Base-by-base conservation (phyloP, 2,797 vertebrate species). In the Enteromius paludinosus region DNA sequence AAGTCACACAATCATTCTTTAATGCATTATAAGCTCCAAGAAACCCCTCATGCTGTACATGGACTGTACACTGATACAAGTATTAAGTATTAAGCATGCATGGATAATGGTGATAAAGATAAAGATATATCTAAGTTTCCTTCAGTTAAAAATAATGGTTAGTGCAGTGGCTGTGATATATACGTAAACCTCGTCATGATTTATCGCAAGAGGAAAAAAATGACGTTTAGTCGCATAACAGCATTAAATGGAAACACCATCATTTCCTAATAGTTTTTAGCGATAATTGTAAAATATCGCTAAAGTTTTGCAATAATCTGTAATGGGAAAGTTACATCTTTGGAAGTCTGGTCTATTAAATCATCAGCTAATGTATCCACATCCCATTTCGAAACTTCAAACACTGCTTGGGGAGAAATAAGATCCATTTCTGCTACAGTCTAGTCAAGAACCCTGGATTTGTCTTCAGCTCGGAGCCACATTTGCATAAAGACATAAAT, bases 401-500 rank as follows among this genome's bases (percentile, higher is more conserved):
- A 38, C 33, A 66, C 4, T 66, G 30, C 33, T 66, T 35, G 17
- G 64, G 17, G 33, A 66, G 33, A 66, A 66, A 66, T 65, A 11
- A 20, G 62, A 65, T 38, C 18, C 17, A 20, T 38, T 38, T n/a
- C 64, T 38, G 33, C 9, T 66, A 38, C 64, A 17, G 17, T 64
- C 7, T 15, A 35, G 15, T 33, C 62, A 35, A 11, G 33, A 66
- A 66, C 33, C 64, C 9, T 38, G 4, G 64, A 66, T 72, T n/a
- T 35, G 70, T 72, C 47, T 14, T 52, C 18, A 71, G 43, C 25
- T 47, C 68, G 0, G 15, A 71, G 68, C 23, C 28, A 72, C 17
- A 73, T 73, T 73, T 73, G 6, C 71, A 73, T n/a, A 54, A n/a
- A 73, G 18, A 65, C 23, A 35, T 9, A 79, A 71, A 59, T 65